These are phyloP conservation scores for Scomber japonicus DNA, from an alignment of 2,113 vertebrate species.

Conservation along the genomic window DNA sequence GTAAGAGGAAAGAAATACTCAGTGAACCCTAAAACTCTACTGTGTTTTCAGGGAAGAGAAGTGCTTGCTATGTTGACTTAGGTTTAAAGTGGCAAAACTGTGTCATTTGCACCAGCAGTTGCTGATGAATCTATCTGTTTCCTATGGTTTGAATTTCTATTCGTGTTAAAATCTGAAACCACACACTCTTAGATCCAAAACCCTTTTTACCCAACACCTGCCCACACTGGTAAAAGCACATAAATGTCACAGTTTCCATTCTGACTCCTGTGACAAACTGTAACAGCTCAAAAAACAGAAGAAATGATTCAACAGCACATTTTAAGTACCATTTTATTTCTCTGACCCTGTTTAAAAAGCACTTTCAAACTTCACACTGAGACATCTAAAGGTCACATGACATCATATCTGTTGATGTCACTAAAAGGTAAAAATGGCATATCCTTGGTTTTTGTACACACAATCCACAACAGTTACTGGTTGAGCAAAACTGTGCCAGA, in stretches of 20 bases:
- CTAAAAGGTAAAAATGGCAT: too few relatives aligned
- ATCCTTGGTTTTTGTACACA: too few relatives aligned
- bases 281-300: not conserved
- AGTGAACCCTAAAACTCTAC: too few relatives aligned
- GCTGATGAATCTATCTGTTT: too few relatives aligned
- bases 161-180: not conserved
- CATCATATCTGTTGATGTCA: not conserved
- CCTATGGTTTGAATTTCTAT: too few relatives aligned
- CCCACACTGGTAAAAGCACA: slow-evolving; percentile 10
- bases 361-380: not conserved
- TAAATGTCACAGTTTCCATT: slow-evolving; percentile 31
- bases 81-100: too few relatives aligned
- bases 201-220: not conserved
- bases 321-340: not conserved
- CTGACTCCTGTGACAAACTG: not conserved
- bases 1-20: too few relatives aligned
- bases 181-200: not conserved
- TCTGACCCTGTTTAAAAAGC: not conserved
- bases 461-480: not conserved
- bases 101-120: too few relatives aligned
- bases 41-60: too few relatives aligned
- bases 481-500: not conserved
- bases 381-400: not conserved
- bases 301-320: not conserved
- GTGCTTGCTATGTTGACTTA: too few relatives aligned